Percentiles rank a stretch among this genome's conserved stretches.
phyloP scores from a whole-genome alignment of 23 tunicate genomes.

The Diplosoma virens region DNA sequence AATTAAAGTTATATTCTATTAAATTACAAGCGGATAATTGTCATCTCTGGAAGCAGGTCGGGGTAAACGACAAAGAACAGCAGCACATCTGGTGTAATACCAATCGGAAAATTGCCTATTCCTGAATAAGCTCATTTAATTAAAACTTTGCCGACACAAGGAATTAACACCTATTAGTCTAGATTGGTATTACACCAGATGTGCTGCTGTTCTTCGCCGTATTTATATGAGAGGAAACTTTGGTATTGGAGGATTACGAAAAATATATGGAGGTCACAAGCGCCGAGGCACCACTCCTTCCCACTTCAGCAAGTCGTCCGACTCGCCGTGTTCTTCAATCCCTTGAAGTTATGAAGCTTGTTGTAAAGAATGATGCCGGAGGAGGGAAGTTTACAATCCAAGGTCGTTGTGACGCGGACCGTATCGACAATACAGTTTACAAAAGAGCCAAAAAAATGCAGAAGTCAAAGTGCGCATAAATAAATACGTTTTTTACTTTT shows the following conservation, averaged over 20 bases:
- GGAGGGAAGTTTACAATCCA: not conserved
- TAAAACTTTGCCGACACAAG: constrained; percentile 77
- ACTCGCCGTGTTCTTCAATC: constrained; percentile 74
- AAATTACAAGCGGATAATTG: too few species aligned
- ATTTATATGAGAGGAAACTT: constrained; percentile 80
- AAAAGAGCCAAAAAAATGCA: too few species aligned
- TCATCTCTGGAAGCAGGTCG: too few species aligned
- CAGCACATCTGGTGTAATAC: constrained; percentile 92
- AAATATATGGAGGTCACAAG: constrained; percentile 78
- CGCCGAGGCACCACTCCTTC: not conserved
- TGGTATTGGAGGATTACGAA: constrained; percentile 77
- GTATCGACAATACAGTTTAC: not conserved
- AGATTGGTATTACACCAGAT: constrained; percentile 92
- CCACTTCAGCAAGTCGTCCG: constrained; percentile 40
- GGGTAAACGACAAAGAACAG: constrained; percentile 71
- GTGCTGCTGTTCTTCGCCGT: constrained; percentile 83
- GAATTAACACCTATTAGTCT: constrained; percentile 80
- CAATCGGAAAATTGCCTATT: too few species aligned
- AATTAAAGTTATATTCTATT: too few species aligned
- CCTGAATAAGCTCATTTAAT: too few species aligned
- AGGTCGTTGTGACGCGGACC: not conserved
- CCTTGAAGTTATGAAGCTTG: constrained; percentile 69
- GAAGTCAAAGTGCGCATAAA: too few species aligned
- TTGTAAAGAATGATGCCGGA: constrained; percentile 65
- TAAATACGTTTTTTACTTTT: too few species aligned